A percentile compares a stretch with the other conserved stretches of the same genome.
Evolutionary conservation across 2,113 vertebrate species (phyloP).

Genomic region (Leptosomus discolor): DNA sequence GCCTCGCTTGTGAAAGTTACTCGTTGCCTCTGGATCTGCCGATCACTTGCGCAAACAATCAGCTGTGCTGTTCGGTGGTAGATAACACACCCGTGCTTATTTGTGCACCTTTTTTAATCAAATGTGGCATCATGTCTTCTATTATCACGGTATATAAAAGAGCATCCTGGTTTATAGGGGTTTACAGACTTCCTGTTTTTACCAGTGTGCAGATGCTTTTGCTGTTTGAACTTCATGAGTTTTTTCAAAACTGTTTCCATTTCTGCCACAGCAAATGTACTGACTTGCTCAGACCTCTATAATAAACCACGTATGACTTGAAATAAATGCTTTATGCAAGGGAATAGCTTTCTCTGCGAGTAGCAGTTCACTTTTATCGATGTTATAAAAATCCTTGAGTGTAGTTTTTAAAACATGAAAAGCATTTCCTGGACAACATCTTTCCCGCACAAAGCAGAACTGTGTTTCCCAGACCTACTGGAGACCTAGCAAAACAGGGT

Average conservation of each 20-base stretch:
- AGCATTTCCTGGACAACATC: slow-evolving; percentile 73
- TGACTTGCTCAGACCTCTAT: background rate
- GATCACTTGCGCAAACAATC: fast-evolving
- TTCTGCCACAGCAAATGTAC: background rate
- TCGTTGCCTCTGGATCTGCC: background rate
- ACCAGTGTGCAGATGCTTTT: background rate
- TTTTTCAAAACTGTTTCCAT: background rate
- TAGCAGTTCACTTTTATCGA: slow-evolving; percentile 46
- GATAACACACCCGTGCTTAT: background rate
- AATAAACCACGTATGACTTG: background rate
- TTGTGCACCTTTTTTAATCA: background rate
- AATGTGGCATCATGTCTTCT: background rate
- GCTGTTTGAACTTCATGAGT: background rate
- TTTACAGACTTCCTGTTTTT: slow-evolving; percentile 38
- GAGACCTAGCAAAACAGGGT: slow-evolving; percentile 44
- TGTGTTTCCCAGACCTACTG: slow-evolving; percentile 65
- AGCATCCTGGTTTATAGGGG: background rate
- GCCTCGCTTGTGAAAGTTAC: background rate
- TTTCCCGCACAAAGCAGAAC: slow-evolving; percentile 63
- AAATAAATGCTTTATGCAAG: slow-evolving; percentile 8
- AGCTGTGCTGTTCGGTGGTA: background rate
- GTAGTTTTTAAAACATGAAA: slow-evolving; percentile 68
- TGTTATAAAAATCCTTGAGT: slow-evolving; percentile 56
- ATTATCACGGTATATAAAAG: background rate
- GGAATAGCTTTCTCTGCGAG: slow-evolving; percentile 13